phyloP scores from a whole-genome alignment of 2,888 invertebrate genomes.

The Machimus rusticus region DNA sequence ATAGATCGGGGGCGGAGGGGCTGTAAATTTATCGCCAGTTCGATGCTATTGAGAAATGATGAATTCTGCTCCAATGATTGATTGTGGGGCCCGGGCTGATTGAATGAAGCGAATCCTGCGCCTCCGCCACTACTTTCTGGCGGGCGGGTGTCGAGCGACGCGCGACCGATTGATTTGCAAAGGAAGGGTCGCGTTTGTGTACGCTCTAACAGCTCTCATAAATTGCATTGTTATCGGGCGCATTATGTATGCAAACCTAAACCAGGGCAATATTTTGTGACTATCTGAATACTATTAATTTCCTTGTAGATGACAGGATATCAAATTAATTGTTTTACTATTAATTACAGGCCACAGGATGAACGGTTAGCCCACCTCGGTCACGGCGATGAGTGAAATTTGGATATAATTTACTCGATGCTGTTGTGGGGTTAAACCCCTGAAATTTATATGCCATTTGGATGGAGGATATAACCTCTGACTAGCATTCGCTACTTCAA shows the following conservation, averaged over 20 bases:
- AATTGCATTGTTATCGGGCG: constrained; percentile 1
- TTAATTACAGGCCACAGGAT: constrained; percentile 16
- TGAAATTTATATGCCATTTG: not conserved
- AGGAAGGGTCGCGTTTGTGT: not conserved
- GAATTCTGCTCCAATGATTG: constrained; percentile 31
- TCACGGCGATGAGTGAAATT: not conserved
- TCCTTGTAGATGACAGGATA: constrained; percentile 32
- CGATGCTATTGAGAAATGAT: constrained; percentile 32
- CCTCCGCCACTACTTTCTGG: not conserved
- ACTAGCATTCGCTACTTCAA: not conserved
- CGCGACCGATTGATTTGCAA: not conserved
- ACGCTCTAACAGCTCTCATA: constrained; percentile 14
- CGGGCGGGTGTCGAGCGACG: not conserved
- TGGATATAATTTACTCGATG: not conserved
- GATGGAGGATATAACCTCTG: not conserved
- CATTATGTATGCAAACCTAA: constrained; percentile 21
- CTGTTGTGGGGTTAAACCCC: not conserved
- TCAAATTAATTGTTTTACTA: constrained; percentile 35
- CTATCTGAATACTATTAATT: constrained; percentile 34
- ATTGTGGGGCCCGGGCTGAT: not conserved
- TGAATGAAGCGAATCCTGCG: not conserved
- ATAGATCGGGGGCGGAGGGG: not conserved
- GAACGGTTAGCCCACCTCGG: not conserved
- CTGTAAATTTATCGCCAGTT: constrained; percentile 17
- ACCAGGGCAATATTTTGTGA: constrained; percentile 19